phyloP scores from a whole-genome alignment of 2,113 vertebrate genomes.

The Sinocyclocheilus rhinocerous region DNA sequence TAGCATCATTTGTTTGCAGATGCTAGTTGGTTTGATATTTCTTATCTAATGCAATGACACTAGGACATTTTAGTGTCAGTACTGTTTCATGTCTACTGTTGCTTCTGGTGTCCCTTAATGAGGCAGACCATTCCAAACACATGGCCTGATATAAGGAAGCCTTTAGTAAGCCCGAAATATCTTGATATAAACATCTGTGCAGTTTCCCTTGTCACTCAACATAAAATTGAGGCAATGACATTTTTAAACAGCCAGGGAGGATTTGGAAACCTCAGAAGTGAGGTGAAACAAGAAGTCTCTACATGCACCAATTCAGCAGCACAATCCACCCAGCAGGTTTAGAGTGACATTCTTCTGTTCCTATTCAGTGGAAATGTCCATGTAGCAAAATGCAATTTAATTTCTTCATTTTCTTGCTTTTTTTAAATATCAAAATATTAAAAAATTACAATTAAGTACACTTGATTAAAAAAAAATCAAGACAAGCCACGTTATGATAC shows the following conservation, averaged over 20 bases:
- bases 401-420: no score
- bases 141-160: background rate
- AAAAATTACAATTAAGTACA: background rate
- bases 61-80: background rate
- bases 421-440: background rate
- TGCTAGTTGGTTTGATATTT: background rate
- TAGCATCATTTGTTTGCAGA: background rate
- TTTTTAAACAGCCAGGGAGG: background rate
- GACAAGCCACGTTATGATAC: background rate
- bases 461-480: background rate
- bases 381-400: background rate
- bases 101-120: background rate
- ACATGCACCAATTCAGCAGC: background rate
- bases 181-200: background rate
- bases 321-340: background rate
- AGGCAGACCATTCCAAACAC: background rate
- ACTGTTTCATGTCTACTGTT: background rate
- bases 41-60: background rate
- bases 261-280: background rate
- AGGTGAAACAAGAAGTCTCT: background rate
- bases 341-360: no score
- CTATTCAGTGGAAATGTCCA: background rate
- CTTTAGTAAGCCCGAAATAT: background rate
- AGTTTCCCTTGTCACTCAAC: background rate
- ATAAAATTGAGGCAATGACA: background rate